A percentile compares a stretch with the other conserved stretches of the same genome.
These are phyloP conservation scores for Thomomys bottae DNA, from an alignment of 2,113 vertebrate genomes.

Conservation along the genomic window DNA sequence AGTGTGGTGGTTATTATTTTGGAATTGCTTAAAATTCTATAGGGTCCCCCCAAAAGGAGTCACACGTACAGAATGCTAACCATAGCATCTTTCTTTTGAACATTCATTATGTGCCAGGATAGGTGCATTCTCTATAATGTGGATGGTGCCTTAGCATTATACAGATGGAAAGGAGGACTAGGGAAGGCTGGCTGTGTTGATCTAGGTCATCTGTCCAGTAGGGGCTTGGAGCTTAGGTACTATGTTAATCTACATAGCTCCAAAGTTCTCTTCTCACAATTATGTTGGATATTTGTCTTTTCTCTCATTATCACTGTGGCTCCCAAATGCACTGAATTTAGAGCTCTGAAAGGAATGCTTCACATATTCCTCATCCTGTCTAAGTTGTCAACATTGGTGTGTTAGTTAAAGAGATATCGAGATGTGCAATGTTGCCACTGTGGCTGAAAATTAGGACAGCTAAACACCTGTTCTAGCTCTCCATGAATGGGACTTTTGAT, in stretches of 20 bases:
- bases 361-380: background rate
- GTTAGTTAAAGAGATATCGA: background rate
- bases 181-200: background rate
- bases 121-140: background rate
- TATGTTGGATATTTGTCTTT: fast-evolving
- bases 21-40: background rate
- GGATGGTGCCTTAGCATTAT: background rate
- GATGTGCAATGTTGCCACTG: background rate
- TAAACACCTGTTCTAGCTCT: background rate
- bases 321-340: background rate
- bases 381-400: background rate
- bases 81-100: background rate
- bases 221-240: background rate
- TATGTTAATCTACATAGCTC: background rate
- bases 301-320: no score
- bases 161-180: background rate
- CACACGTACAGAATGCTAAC: background rate
- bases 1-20: background rate
- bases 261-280: background rate
- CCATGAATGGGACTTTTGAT: background rate
- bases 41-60: background rate
- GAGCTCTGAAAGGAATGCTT: background rate
- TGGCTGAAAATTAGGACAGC: background rate
- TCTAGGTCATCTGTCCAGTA: background rate
- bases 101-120: background rate